Percentiles rank a stretch among this genome's conserved stretches.
Conservation (phyloP, 2,797 vertebrate species). For the Calcarius lapponicus region DNA sequence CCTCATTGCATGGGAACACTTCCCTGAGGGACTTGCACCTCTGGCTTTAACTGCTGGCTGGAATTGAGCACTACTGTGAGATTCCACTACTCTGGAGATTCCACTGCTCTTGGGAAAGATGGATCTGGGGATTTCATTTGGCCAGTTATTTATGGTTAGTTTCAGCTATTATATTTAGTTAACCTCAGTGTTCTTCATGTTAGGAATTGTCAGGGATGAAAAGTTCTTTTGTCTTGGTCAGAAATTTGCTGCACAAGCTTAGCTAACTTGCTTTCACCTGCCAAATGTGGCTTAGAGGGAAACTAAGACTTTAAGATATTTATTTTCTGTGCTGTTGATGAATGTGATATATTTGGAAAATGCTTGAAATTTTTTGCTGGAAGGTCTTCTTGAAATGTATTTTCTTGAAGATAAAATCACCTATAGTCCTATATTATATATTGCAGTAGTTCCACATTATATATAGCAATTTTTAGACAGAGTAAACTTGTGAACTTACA, state of each 20-base stretch:
- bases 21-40: background rate
- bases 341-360: background rate
- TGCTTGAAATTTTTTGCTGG: background rate
- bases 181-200: background rate
- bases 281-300: background rate
- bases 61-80: background rate
- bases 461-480: background rate
- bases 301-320: background rate
- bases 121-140: background rate
- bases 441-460: background rate
- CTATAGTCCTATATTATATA: background rate
- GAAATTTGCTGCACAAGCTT: background rate
- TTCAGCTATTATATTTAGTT: background rate
- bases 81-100: background rate
- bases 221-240: background rate
- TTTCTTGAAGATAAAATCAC: background rate
- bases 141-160: background rate
- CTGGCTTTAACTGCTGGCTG: background rate
- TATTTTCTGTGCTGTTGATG: background rate
- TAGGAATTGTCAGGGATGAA: background rate
- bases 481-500: background rate
- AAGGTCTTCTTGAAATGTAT: background rate
- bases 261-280: background rate
- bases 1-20: background rate
- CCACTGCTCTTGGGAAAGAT: background rate